Conservation (phyloP, 1,140 invertebrate genomes). For the Chymomyza costata region DNA sequence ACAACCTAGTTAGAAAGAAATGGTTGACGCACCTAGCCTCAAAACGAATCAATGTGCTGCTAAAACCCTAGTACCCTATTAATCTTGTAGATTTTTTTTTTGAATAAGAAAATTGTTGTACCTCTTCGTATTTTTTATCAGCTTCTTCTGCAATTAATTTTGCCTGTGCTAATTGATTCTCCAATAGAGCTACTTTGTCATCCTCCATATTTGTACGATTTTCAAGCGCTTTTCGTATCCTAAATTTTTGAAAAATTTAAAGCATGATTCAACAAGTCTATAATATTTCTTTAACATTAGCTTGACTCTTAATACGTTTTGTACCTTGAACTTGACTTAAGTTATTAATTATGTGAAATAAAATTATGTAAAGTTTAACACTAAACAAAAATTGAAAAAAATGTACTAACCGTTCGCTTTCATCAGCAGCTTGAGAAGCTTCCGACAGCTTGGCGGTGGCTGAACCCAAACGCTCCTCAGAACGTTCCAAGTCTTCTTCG, state of each 20-base stretch:
- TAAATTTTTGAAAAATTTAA: slow-evolving; percentile 75
- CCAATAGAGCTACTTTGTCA: slow-evolving; percentile 94
- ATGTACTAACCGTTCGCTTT: slow-evolving; percentile 96
- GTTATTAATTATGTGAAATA: slow-evolving; percentile 1
- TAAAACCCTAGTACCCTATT: slow-evolving; percentile 66
- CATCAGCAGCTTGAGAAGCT: slow-evolving; percentile 99
- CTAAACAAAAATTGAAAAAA: slow-evolving; percentile 27
- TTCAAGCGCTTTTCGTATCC: slow-evolving; percentile 99
- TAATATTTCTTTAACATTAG: slow-evolving; percentile 38
- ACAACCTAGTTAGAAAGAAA: slow-evolving; percentile 62
- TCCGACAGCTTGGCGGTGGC: slow-evolving; percentile 98
- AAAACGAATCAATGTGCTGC: slow-evolving; percentile 13
- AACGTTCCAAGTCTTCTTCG: slow-evolving; percentile 98
- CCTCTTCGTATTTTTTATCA: slow-evolving; percentile 99
- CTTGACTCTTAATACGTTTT: slow-evolving; percentile 50
- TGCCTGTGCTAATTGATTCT: slow-evolving; percentile 95
- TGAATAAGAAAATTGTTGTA: slow-evolving; percentile 75
- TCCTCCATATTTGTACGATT: slow-evolving; percentile 99
- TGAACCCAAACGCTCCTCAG: slow-evolving; percentile 96
- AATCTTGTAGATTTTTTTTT: slow-evolving; percentile 28
- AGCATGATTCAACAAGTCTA: no score
- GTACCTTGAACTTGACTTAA: slow-evolving; percentile 13
- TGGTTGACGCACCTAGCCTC: slow-evolving; percentile 64
- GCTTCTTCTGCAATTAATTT: slow-evolving; percentile 98
- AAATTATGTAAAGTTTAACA: slow-evolving; percentile 14